A percentile compares a stretch with the other conserved stretches of the same genome.
Evolutionary conservation across 2,888 invertebrate species (phyloP).

Genomic region (Andrena fulva): DNA sequence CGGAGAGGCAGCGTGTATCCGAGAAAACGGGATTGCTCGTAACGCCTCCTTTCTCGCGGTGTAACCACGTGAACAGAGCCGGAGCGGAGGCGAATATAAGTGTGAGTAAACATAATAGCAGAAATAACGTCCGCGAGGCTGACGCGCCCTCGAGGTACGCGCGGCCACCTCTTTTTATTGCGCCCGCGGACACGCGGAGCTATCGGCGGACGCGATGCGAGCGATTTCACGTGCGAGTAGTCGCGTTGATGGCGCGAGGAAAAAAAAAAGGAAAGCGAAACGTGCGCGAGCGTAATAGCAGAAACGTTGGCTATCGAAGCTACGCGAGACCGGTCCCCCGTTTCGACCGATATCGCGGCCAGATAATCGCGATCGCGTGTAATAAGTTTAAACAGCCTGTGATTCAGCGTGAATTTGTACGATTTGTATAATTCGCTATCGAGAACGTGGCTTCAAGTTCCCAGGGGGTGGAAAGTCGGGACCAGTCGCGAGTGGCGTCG

Average conservation of each 20-base stretch:
- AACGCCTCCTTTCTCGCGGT: constrained; percentile 68
- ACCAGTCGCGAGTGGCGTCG: background rate
- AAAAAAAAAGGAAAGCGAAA: constrained; percentile 58
- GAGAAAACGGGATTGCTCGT: constrained; percentile 74
- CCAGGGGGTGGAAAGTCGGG: background rate
- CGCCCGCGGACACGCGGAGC: constrained; percentile 3
- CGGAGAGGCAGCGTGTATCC: constrained; percentile 63
- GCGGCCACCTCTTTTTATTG: constrained; percentile 24
- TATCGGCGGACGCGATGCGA: constrained; percentile 29
- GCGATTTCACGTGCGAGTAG: constrained; percentile 72
- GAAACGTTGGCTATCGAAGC: constrained; percentile 42
- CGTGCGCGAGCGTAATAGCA: constrained; percentile 60
- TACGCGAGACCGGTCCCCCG: background rate
- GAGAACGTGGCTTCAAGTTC: background rate
- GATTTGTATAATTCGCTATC: background rate
- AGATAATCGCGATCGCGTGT: constrained; percentile 23
- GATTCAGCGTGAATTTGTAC: constrained; percentile 10
- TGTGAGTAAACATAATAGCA: constrained; percentile 71
- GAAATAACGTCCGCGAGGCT: constrained; percentile 61
- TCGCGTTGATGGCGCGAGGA: constrained; percentile 67
- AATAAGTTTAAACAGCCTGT: constrained; percentile 20
- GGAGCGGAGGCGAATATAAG: constrained; percentile 38
- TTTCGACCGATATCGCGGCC: background rate
- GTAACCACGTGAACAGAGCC: constrained; percentile 55
- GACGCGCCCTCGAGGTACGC: constrained; percentile 20